These are phyloP conservation scores for Macquaria australasica DNA, from an alignment of 2,113 vertebrate species.

Conservation along the genomic window DNA sequence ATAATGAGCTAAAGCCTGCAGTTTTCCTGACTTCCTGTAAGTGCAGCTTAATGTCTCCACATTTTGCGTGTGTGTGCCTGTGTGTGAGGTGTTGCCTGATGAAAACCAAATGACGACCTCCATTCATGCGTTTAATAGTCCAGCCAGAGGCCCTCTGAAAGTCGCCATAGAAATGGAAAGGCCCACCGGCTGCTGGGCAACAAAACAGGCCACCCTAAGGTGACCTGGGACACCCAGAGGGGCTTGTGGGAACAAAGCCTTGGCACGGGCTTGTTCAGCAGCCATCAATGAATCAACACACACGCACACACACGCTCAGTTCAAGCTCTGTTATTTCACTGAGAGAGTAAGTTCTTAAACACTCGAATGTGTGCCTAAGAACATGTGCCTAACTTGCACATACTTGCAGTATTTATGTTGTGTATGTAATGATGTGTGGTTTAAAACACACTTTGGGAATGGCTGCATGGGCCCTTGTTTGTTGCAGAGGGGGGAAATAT, in stretches of 20 bases:
- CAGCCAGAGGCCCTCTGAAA: constrained; percentile 19
- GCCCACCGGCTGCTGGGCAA: constrained; percentile 43
- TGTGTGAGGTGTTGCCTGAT: constrained; percentile 18
- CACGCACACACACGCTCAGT: neutral
- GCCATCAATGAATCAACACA: constrained; percentile 7
- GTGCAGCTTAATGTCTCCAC: neutral
- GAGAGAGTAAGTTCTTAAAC: neutral
- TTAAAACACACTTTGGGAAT: constrained; percentile 8
- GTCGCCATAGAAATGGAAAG: constrained; percentile 48
- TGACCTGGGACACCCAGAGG: constrained; percentile 64
- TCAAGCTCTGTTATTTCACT: neutral
- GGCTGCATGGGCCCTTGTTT: neutral
- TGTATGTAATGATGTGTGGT: neutral
- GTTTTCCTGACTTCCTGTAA: constrained; percentile 1
- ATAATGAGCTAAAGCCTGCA: neutral
- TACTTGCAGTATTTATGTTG: neutral
- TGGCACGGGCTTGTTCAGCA: constrained; percentile 50
- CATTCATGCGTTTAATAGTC: constrained; percentile 42
- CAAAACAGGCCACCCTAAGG: constrained; percentile 46
- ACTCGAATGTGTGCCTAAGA: neutral
- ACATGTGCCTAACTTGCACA: neutral
- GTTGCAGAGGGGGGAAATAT: constrained; percentile 25
- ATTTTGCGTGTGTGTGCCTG: neutral
- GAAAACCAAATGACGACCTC: constrained; percentile 46
- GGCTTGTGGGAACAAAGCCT: constrained; percentile 63